Conservation (phyloP, 1,140 invertebrate species). For the Drosophila nigrodunni region DNA sequence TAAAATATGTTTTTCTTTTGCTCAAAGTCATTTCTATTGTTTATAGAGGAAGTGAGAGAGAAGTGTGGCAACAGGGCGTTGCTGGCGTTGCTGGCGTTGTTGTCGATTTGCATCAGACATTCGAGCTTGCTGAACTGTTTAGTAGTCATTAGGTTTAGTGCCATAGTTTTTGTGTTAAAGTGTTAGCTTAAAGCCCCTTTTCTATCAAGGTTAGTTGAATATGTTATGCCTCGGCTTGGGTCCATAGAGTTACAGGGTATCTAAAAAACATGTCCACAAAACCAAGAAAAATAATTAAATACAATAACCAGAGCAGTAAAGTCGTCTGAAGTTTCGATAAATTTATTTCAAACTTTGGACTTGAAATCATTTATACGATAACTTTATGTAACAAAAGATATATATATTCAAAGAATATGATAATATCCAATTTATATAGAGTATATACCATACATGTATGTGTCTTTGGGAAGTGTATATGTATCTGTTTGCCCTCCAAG, state of each 20-base stretch:
- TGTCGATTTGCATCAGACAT: conserved; percentile 27
- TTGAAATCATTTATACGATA: no score
- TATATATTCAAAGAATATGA: conserved; percentile 27
- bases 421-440: conserved; percentile 19
- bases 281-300: not conserved
- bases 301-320: conserved; percentile 8
- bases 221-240: conserved; percentile 28
- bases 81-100: conserved; percentile 10
- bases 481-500: conserved; percentile 77
- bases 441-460: conserved; percentile 10
- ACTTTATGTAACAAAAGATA: conserved; percentile 2
- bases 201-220: conserved; percentile 17
- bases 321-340: conserved; percentile 34
- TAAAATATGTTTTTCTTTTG: conserved; percentile 6
- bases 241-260: conserved; percentile 68
- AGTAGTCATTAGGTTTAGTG: conserved; percentile 33
- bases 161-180: conserved; percentile 48
- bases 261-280: conserved; percentile 48
- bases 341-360: no score
- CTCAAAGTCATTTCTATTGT: not conserved
- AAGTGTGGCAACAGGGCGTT: conserved; percentile 11
- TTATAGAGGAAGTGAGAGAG: no score
- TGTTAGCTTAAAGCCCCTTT: conserved; percentile 62
- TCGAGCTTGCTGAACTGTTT: conserved; percentile 15
- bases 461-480: conserved; percentile 48